Conservation (phyloP, 2,113 vertebrate species). For the Odontophorus gujanensis region DNA sequence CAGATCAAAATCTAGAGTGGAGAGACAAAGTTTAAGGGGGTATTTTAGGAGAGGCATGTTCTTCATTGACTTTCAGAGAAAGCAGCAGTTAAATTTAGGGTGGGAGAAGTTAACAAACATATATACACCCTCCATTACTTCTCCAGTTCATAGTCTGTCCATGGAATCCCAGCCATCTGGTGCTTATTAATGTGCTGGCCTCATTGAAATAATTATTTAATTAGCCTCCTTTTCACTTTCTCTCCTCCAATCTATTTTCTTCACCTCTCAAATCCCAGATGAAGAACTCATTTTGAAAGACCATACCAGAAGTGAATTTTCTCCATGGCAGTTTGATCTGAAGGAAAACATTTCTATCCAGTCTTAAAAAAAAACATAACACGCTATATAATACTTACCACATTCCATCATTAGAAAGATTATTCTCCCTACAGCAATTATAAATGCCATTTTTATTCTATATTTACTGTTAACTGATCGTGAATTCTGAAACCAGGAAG, state of each 20-base stretch:
- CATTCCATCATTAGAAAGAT: not conserved
- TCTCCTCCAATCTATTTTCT: not conserved
- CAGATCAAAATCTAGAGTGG: not conserved
- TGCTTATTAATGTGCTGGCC: not conserved
- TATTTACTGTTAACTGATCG: not conserved
- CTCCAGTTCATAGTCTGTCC: not conserved
- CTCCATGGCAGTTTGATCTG: not conserved
- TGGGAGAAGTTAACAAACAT: constrained; percentile 11
- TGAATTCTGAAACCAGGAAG: not conserved
- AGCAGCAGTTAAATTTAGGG: not conserved
- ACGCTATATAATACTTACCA: not conserved
- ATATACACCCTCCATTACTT: not conserved
- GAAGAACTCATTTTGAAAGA: not conserved
- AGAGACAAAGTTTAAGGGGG: not conserved
- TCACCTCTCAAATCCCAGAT: not conserved
- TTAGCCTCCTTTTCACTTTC: constrained; percentile 52
- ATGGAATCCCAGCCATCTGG: constrained; percentile 29
- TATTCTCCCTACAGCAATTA: not conserved
- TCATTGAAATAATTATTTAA: constrained; percentile 44
- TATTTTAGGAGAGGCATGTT: not conserved
- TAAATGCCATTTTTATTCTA: not conserved
- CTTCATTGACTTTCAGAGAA: not conserved
- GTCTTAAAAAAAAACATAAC: not conserved
- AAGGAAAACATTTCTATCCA: not conserved
- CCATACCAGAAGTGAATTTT: not conserved